Conservation (phyloP, 2,888 invertebrate genomes). For the Mythimna ferrago region DNA sequence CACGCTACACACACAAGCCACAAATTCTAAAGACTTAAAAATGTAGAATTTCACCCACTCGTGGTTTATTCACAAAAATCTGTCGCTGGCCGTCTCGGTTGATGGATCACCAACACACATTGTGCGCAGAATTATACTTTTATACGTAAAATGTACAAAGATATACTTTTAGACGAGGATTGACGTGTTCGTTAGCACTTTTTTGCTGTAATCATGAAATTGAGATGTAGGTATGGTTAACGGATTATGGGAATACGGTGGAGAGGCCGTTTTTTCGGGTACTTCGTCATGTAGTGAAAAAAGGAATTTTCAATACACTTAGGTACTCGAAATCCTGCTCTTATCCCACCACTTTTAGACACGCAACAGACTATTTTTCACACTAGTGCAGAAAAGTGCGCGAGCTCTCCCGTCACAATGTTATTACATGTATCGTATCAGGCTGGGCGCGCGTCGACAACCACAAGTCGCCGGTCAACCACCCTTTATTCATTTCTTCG, state of each 20-base stretch:
- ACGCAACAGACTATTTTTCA: too few species aligned
- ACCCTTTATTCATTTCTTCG: too few species aligned
- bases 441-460: too few species aligned
- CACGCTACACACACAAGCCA: not conserved
- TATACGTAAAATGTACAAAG: conserved; percentile 47
- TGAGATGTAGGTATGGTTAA: conserved; percentile 42
- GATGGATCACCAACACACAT: conserved; percentile 72
- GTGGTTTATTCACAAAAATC: conserved; percentile 69
- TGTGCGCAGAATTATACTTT: conserved; percentile 61
- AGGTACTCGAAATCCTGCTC: too few species aligned
- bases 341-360: too few species aligned
- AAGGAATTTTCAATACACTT: too few species aligned
- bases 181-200: conserved; percentile 71
- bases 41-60: conserved; percentile 40
- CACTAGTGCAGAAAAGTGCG: too few species aligned
- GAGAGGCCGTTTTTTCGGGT: not conserved
- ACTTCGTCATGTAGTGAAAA: not conserved
- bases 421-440: too few species aligned
- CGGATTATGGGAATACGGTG: conserved; percentile 20
- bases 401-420: too few species aligned
- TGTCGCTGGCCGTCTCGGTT: conserved; percentile 65
- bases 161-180: conserved; percentile 58
- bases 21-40: conserved; percentile 29
- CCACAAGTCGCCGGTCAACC: too few species aligned
- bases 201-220: conserved; percentile 57